Base-by-base conservation (phyloP, 2,797 vertebrate species). In the Monodelphis domestica region DNA sequence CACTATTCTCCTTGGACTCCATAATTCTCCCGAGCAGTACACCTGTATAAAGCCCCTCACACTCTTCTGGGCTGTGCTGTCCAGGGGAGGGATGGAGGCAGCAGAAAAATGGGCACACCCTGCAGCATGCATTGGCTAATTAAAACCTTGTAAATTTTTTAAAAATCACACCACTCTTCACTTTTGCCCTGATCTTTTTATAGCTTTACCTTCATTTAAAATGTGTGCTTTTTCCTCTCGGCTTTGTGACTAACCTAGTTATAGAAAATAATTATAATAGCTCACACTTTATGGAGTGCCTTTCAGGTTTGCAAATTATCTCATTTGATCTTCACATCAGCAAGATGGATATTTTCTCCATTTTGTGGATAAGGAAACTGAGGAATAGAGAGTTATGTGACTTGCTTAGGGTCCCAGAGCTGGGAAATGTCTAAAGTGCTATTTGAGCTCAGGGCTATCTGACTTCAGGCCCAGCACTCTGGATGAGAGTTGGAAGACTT, bases 81-180 rank as follows among this genome's bases (percentile, higher is more conserved):
- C 91, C 94, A 33, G 38, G 10, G 90, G 57, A 92, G 88, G 78
- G 93, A 0, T 90, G 70, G 91, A 96, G 96, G 96, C 96, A 96
- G 95, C 28, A 91, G 93, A 88, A 63, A 92, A 70, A 78, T 87
- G 38, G 92, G 87, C 52, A 33, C 87, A 51, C n/a, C 11, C 14
- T 70, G 24, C 91, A 92, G 90, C 59, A 94, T 96, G 91, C 92
- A 38, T 78, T 92, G 53, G 91, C 26, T 91, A 92, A 91, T 57
- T 91, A 92, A 91, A 95, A 92, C 53, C 26, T 87, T 56, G 78
- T 54, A 54, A 95, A 6, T 50, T 84, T 78, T 84, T 45, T 26
- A 26, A 78, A 84, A 84, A 84, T 89, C 89, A 94, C 91, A 91
- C 52, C 70, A n/a, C 89, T 90, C 21, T 90, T 92, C 88, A 94